Conservation (phyloP, 37 sponge, comb jelly and placozoan species). For the Ephydatia muelleri region DNA sequence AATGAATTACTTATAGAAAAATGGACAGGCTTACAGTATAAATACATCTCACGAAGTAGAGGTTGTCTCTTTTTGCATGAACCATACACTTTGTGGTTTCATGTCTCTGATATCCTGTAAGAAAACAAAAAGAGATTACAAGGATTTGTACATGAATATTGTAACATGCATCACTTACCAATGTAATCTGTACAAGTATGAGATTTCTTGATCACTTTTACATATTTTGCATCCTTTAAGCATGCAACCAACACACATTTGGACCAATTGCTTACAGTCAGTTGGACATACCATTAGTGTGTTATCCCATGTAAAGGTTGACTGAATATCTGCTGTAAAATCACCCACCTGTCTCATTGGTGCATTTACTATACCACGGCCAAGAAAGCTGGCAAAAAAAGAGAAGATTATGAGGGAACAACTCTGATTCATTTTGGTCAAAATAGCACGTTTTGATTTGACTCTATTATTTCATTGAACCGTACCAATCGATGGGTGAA, state of each 20-base stretch:
- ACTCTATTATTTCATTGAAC: background rate
- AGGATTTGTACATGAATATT: background rate
- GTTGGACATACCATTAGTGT: background rate
- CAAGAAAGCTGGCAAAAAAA: constrained; percentile 13
- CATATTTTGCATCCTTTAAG: background rate
- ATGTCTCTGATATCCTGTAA: background rate
- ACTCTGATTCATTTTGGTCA: too few species aligned
- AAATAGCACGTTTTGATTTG: too few species aligned
- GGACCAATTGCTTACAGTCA: too few species aligned
- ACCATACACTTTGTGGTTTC: constrained; percentile 35
- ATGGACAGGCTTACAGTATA: constrained; percentile 16
- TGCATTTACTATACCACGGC: constrained; percentile 27
- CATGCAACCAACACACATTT: background rate
- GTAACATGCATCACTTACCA: background rate
- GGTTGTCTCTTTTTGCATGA: constrained; percentile 21
- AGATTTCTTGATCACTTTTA: background rate
- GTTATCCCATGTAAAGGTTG: background rate
- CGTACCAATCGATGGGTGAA: constrained; percentile 24
- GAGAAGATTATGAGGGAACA: background rate
- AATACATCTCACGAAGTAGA: background rate
- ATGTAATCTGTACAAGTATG: background rate
- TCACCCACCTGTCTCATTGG: constrained; percentile 10
- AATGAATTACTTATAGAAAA: background rate
- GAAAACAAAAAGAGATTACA: too few species aligned
- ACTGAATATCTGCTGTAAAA: background rate